Base-by-base conservation (phyloP, 2,888 invertebrate genomes). In the Orthosia incerta region DNA sequence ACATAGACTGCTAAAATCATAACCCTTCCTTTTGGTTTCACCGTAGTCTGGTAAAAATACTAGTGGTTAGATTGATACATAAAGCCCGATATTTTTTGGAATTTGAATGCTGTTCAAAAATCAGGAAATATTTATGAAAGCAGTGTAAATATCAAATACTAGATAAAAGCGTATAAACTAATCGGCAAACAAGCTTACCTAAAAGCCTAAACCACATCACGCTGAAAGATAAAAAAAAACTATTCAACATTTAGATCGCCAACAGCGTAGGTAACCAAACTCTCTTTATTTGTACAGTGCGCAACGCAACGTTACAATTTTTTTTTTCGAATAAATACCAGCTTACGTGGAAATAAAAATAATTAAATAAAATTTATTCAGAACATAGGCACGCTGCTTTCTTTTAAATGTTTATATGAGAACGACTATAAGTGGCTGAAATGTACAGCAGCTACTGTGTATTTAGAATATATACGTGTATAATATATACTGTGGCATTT, bases 341-440 rank as follows among this genome's bases (percentile, higher is more conserved):
- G 72, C 60, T 78, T 71, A 80, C 73, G 78, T 62, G 63, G 70
- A 67, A 64, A 79, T 82, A 80, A 85, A 80, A 85, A 85, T 82
- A 76, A 71, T 71, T 67, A 69, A 71, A 68, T 80, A 79, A 71
- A 84, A 79, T 76, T 79, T 80, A 78, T 75, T 85, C 16, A 46
- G 57, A 79, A 78, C 69, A 71, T 67, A 66, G n/a, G 59, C n/a
- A 20, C 39, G n/a, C 45, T 48, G 60, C 66, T 75, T 68, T n/a
- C 39, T n/a, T 63, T 13, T 61, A 56, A 50, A 39, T 61, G 46
- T 66, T 60, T 9, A 31, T 31, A 31, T 31, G 31, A 7, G 31
- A 31, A 31, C 7, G 31, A 31, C 7, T 31, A 31, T 31, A 31
- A 31, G 31, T 31, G 31, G 5, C 31, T 31, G 31, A 31, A 31